Base-by-base conservation (phyloP, 2,888 invertebrate genomes). In the Drosophila kanekoi region DNA sequence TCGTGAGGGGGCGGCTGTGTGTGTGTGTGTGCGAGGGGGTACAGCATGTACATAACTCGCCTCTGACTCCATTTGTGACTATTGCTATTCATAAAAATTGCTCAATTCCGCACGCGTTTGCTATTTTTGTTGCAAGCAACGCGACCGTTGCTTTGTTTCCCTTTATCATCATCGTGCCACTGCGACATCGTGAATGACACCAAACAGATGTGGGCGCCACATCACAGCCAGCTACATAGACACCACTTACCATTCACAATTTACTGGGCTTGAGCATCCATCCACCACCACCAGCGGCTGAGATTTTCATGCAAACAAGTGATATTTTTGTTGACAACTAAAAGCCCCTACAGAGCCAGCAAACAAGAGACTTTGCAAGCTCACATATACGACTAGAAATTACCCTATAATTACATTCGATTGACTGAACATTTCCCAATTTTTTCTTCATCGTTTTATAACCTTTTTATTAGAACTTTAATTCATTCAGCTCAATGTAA, bases 11-110 rank as follows among this genome's bases (percentile, higher is more conserved):
- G 23, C 2, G 23, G n/a, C 35, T 4, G 11, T 37, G 18, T 0
- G 14, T 37, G 3, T 38, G 18, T n/a, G 13, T 28, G 9, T 8
- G 20, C 20, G 41, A 18, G 28, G n/a, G 28, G 9, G 20, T 2
- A 9, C n/a, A 35, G 33, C 10, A 49, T 41, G 41, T 37, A n/a
- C n/a, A n/a, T n/a, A 28, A 10, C 37, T 52, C 23, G 49, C 45
- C 70, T 13, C 61, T 54, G 60, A 45, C 70, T 82, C 71, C 81
- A 69, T 74, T 83, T 70, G 67, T 56, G 79, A 74, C 87, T 77
- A 87, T 81, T 82, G 86, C 89, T 82, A 87, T 85, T 85, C 85
- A 85, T 87, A 89, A 89, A 84, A 85, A 89, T 89, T 89, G 89
- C 86, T 85, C 86, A 85, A 85, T 85, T 85, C 74, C 85, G 86